Base-by-base conservation (phyloP, 1,140 invertebrate genomes). In the Leptinotarsa texana region DNA sequence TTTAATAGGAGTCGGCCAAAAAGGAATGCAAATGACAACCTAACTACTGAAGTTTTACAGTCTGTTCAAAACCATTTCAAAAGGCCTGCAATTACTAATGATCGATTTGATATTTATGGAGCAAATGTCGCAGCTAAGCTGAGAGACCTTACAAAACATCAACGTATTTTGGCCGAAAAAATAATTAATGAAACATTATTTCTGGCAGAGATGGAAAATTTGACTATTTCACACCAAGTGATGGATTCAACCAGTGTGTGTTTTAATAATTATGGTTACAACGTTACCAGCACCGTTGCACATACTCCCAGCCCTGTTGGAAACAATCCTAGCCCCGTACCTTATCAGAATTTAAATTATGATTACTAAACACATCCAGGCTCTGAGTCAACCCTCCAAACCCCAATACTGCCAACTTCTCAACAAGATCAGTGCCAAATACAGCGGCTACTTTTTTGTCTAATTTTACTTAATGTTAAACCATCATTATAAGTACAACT, bases 81-180 rank as follows among this genome's bases (percentile, higher is more conserved):
- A 51, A 51, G 17, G 49, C 49, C 49, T 15, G 49, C 17, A 13
- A 22, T 17, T 11, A 27, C 13, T 21, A 68, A 68, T n/a, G 74
- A 75, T 22, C 27, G 69, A 42, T 75, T 69, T 66, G 65, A 75
- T 33, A 66, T 75, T 63, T 68, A 42, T 66, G 74, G 74, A 24
- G 63, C 62, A 48, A 72, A 75, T 57, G 69, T 72, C 33, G 69
- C 74, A 11, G 63, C 65, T 33, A 75, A 75, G 63, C 51, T 75
- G 15, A 75, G 69, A 63, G 69, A 17, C 63, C 70, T 75, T 67
- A n/a, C 48, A 65, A 72, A 21, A 24, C 22, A 75, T 61, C 74
- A 75, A 72, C 42, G 66, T 48, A 51, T 66, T 33, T 17, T 74
- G 24, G 72, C 72, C 27, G 72, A 68, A 68, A 74, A 74, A 48